A percentile compares a stretch with the other conserved stretches of the same genome.
Evolutionary conservation across 1,140 invertebrate genomes (phyloP).

Genomic region (Temnothorax nylanderi): DNA sequence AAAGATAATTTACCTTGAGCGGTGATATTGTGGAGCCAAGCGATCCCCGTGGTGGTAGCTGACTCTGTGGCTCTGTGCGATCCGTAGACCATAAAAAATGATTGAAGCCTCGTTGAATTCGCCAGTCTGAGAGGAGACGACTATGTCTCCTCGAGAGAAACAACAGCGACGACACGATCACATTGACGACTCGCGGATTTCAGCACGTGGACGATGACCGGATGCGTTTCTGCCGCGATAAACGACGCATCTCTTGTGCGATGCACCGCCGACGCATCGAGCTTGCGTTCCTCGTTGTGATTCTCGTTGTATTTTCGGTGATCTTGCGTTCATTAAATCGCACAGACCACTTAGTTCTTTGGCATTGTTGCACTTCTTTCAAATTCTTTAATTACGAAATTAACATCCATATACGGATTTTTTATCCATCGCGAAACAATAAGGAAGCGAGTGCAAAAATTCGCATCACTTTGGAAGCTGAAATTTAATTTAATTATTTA

Average conservation of each 20-base stretch:
- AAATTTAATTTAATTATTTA: constrained; percentile 5
- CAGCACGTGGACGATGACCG: constrained; percentile 15
- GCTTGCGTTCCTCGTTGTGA: background rate
- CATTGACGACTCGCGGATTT: background rate
- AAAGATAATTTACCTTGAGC: constrained; percentile 66
- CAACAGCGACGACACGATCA: background rate
- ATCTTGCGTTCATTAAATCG: background rate
- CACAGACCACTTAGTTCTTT: background rate
- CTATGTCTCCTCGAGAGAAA: background rate
- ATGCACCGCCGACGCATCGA: background rate
- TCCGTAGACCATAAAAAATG: constrained; percentile 71
- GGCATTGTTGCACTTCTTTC: background rate
- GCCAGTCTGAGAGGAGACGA: background rate
- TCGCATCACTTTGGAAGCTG: background rate
- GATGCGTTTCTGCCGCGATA: background rate
- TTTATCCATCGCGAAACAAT: background rate
- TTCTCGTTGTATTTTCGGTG: background rate
- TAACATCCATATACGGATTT: background rate
- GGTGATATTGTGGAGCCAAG: constrained; percentile 73
- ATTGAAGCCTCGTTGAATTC: constrained; percentile 25
- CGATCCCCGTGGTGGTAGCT: constrained; percentile 62
- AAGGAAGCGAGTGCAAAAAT: background rate
- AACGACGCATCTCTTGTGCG: constrained; percentile 30
- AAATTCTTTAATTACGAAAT: background rate
- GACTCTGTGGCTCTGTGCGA: constrained; percentile 63